Base-by-base conservation (phyloP, 2,888 invertebrate genomes). In the Drosophila mayaguana region DNA sequence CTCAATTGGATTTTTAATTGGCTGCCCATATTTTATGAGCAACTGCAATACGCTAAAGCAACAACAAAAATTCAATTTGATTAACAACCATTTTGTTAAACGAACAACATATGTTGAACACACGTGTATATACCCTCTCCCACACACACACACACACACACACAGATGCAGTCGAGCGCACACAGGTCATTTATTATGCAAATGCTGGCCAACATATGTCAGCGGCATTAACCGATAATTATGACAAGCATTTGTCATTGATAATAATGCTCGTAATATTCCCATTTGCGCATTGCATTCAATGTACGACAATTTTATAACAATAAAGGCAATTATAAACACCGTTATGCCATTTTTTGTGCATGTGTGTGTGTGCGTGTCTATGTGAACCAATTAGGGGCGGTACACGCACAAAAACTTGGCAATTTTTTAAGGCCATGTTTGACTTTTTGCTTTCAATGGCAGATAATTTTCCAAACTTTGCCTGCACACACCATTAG, bases 191-290 rank as follows among this genome's bases (percentile, higher is more conserved):
- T 72, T 73, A 63, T 72, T 89, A 83, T 83, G 88, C 85, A 88
- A 89, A 89, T 85, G 64, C 55, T 57, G 59, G 53, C 46, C 54
- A 78, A 73, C 84, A 89, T 80, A 89, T 89, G 89, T 86, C 79
- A 57, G 54, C 85, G 71, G 67, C 56, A 89, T 90, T 90, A 87
- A 87, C 81, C 88, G 89, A 89, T 90, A 87, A 87, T 87, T 89
- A 78, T 83, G 88, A 73, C 75, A 71, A 56, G 72, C 72, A 87
- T 87, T 87, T 89, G 80, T 87, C 88, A 87, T 75, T 76, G 74
- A 70, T 74, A 72, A 83, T 84, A 83, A 87, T 61, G 45, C 36
- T 28, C 18, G 36, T 28, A 22, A 48, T 28, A 48, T 18, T 36
- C 32, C 70, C 69, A 34, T 16, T 40, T 20, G 42, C 56, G 56